phyloP scores from a whole-genome alignment of 37 sponge, comb jelly and placozoan species.

The Diacarnus erythraeanus region DNA sequence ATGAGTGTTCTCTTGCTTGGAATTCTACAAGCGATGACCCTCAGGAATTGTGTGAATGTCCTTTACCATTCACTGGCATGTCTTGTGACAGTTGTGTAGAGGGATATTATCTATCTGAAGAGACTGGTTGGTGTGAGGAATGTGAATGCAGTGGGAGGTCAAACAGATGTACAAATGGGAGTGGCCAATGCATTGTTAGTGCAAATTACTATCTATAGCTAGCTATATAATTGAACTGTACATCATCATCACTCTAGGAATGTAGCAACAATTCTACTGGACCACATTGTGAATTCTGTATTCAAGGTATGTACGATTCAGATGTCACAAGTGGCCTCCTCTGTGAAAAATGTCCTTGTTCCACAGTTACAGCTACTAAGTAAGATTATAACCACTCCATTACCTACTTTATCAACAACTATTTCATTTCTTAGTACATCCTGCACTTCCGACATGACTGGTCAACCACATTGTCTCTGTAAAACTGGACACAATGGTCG shows the following conservation, averaged over 20 bases:
- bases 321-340: not conserved
- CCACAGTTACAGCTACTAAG: slow-evolving; percentile 21
- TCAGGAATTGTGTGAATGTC: slow-evolving; percentile 49
- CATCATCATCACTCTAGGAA: not conserved
- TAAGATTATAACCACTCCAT: slow-evolving; percentile 13
- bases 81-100: slow-evolving; percentile 41
- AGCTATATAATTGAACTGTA: not conserved
- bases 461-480: slow-evolving; percentile 24
- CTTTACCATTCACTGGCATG: slow-evolving; percentile 31
- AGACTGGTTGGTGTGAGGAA: slow-evolving; percentile 11
- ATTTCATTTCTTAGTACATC: not conserved
- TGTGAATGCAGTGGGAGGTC: slow-evolving; percentile 42
- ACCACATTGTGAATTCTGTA: slow-evolving; percentile 17
- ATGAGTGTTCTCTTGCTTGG: slow-evolving; percentile 4
- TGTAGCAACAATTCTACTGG: slow-evolving; percentile 38
- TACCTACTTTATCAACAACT: not conserved
- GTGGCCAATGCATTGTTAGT: slow-evolving; percentile 24
- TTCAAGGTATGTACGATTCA: slow-evolving; percentile 25
- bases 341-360: slow-evolving; percentile 37
- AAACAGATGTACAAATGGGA: not conserved
- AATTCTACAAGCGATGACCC: not conserved
- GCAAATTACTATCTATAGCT: not conserved
- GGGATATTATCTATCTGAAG: slow-evolving; percentile 1
- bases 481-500: slow-evolving; percentile 20
- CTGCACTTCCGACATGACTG: not conserved